Base-by-base conservation (phyloP, 2,888 invertebrate genomes). In the Rhamphomyia laevipes region DNA sequence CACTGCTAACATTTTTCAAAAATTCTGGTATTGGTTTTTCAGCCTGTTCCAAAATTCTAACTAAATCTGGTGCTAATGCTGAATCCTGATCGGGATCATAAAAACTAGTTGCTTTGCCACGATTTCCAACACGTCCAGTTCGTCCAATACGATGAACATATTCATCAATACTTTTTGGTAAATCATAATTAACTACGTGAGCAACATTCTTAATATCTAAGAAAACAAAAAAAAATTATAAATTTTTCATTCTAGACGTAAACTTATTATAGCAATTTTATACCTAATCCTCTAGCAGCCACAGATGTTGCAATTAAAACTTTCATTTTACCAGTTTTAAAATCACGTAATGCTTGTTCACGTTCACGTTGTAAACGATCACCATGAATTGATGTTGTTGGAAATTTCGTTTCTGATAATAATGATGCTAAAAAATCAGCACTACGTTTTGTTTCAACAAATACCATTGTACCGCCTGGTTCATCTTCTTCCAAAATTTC, bases 381-480 rank as follows among this genome's bases (percentile, higher is more conserved):
- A 33, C 99, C 99, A 71, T 99, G 99, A 63, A 99, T 99, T 37
- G 95, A 95, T 5, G 96, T 94, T 1, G 95, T 95, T 9, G 93
- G 86, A 50, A 82, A 77, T 49, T 82, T 79, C n/a, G 77, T 76
- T 65, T 90, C 87, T 0, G 86, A 87, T 30, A 96, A 68, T 58
- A 81, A 78, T 0, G 86, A 80, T 0, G 93, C 95, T 18, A 92
- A 72, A 64, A 90, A 94, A 67, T 97, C 96, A 0, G 94, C 92
- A 50, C 81, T 86, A 40, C 87, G 78, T 63, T 95, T 94, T 13
- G 83, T 85, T 61, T 90, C 91, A 1, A 95, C 94, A 64, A 97
- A 97, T 0, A 97, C 86, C 37, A 95, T 72, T 0, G 84, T 80
- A 15, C 80, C 73, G 46, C 73, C 64, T 56, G 67, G 59, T 21